Evolutionary conservation across 2,888 invertebrate species (phyloP).

Genomic region (Chironomus riparius): DNA sequence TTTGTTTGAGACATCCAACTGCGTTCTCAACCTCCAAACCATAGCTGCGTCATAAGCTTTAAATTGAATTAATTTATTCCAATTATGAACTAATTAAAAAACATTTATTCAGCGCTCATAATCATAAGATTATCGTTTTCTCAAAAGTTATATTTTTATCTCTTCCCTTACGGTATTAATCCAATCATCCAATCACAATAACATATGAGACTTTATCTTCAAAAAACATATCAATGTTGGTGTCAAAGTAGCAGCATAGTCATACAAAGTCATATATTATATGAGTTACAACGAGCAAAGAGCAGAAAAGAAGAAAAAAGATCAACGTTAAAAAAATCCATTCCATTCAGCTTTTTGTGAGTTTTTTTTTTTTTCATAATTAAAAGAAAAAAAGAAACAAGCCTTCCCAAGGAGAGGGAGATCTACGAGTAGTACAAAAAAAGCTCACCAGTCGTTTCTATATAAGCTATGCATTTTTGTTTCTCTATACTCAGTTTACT

Average conservation of each 20-base stretch:
- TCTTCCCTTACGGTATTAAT: neutral
- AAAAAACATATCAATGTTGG: neutral
- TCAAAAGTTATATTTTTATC: neutral
- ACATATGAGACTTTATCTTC: neutral
- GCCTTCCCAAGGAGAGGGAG: constrained; percentile 10
- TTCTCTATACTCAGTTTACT: constrained; percentile 23
- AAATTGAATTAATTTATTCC: too few species aligned
- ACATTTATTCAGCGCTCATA: too few species aligned
- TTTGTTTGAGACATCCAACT: too few species aligned
- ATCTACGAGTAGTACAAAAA: constrained; percentile 9
- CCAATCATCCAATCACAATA: neutral
- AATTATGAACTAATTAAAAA: too few species aligned
- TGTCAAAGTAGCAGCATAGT: neutral
- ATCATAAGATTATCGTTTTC: too few species aligned
- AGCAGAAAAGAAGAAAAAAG: neutral
- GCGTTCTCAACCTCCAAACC: too few species aligned
- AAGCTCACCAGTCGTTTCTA: constrained; percentile 14
- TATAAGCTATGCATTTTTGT: constrained; percentile 20
- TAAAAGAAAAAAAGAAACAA: constrained; percentile 11
- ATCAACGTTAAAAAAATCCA: neutral
- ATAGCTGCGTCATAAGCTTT: too few species aligned
- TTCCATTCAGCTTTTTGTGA: neutral
- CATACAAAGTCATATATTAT: neutral
- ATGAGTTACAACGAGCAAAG: neutral
- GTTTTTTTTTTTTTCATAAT: neutral